Evolutionary conservation across 2,797 vertebrate genomes (phyloP).

Genomic region (Leptoclinus maculatus): DNA sequence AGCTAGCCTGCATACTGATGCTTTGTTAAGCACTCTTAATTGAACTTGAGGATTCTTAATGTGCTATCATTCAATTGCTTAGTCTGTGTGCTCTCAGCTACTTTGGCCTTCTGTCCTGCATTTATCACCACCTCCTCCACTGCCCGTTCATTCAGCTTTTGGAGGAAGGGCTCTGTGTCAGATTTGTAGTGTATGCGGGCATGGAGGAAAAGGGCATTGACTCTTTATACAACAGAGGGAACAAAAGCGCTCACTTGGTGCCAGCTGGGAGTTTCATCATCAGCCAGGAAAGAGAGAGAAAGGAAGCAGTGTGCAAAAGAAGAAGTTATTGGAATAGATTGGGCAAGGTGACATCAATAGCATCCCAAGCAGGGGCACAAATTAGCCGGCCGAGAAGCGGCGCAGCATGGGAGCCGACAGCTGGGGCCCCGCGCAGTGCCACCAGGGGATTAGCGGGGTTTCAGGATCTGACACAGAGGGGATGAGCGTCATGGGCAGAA

Average conservation of each 20-base stretch:
- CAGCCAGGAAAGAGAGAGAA: constrained; percentile 37
- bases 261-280: constrained; percentile 70
- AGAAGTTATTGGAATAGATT: constrained; percentile 67
- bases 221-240: constrained; percentile 62
- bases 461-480: constrained; percentile 76
- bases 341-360: constrained; percentile 71
- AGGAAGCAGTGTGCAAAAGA: constrained; percentile 44
- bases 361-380: constrained; percentile 78
- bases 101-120: constrained; percentile 56
- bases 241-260: constrained; percentile 67
- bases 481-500: constrained; percentile 78
- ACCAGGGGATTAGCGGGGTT: constrained; percentile 78
- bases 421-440: constrained; percentile 69
- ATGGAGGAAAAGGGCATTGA: constrained; percentile 53
- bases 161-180: constrained; percentile 50
- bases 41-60: constrained; percentile 78
- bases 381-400: constrained; percentile 67
- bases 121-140: constrained; percentile 64
- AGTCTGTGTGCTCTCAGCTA: constrained; percentile 63
- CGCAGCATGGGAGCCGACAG: constrained; percentile 76
- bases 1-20: constrained; percentile 71
- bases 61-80: constrained; percentile 74
- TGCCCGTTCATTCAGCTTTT: constrained; percentile 58
- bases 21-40: constrained; percentile 74
- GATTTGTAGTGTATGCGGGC: constrained; percentile 60